These are phyloP conservation scores for Phenganax marumi DNA, from an alignment of 92 coral and sea anemone species.

Conservation along the genomic window DNA sequence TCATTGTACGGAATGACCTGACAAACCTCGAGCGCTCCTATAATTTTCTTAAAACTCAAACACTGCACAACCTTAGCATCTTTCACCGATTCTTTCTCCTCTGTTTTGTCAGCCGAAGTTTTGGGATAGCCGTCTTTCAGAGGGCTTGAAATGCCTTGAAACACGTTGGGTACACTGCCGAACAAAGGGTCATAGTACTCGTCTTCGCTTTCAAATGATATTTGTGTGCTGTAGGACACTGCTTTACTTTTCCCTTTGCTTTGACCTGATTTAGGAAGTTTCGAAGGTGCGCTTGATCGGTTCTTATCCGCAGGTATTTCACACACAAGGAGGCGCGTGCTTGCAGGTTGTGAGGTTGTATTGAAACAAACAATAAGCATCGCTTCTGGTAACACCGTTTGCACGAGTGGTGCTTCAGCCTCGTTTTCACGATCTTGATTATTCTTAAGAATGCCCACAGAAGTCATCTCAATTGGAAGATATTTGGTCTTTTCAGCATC, in stretches of 20 bases:
- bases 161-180: constrained; percentile 44
- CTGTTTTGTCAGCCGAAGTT: constrained; percentile 43
- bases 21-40: constrained; percentile 47
- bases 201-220: constrained; percentile 57
- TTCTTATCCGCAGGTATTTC: constrained; percentile 60
- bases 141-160: constrained; percentile 73
- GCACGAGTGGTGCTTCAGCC: constrained; percentile 35
- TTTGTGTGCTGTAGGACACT: constrained; percentile 42
- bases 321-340: constrained; percentile 62
- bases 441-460: constrained; percentile 38
- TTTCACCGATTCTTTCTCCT: constrained; percentile 44
- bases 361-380: constrained; percentile 65
- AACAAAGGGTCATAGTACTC: constrained; percentile 54
- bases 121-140: constrained; percentile 65
- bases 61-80: constrained; percentile 68
- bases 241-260: constrained; percentile 37
- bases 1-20: constrained; percentile 80
- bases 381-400: constrained; percentile 56
- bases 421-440: constrained; percentile 55
- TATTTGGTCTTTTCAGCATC: neutral
- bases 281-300: constrained; percentile 19
- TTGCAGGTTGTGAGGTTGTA: constrained; percentile 4
- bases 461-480: neutral
- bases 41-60: constrained; percentile 57
- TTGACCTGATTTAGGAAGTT: constrained; percentile 15